These are phyloP conservation scores for Vulpes ferrilata DNA, from an alignment of 2,113 vertebrate genomes.

Conservation along the genomic window DNA sequence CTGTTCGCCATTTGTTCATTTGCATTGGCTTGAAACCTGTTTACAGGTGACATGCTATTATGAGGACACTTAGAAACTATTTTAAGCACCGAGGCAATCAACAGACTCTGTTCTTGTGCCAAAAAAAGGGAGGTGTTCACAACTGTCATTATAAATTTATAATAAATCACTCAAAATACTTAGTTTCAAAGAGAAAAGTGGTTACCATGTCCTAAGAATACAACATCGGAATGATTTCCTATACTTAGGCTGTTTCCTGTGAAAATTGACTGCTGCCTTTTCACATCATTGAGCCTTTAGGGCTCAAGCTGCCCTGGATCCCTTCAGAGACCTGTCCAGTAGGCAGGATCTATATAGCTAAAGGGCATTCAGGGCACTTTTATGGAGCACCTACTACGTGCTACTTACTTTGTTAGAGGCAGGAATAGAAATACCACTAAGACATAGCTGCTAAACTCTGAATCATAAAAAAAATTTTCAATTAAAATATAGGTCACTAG, in stretches of 20 bases:
- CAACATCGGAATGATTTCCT: slow-evolving; percentile 79
- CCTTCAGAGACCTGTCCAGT: neutral
- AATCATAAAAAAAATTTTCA: neutral
- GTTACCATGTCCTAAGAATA: slow-evolving; percentile 78
- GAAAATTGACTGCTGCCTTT: slow-evolving; percentile 63
- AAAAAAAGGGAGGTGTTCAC: slow-evolving; percentile 72
- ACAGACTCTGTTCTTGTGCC: slow-evolving; percentile 81
- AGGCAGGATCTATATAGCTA: neutral
- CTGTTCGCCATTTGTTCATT: slow-evolving; percentile 88
- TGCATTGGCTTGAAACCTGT: slow-evolving; percentile 86
- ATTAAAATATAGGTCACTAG: neutral
- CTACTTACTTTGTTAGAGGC: neutral
- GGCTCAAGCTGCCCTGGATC: neutral
- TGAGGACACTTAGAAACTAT: slow-evolving; percentile 87
- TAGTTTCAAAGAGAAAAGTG: slow-evolving; percentile 80
- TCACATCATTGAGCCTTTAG: slow-evolving; percentile 57
- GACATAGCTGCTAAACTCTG: neutral
- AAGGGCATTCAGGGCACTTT: fast-evolving
- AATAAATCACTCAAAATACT: slow-evolving; percentile 85
- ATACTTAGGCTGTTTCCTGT: slow-evolving; percentile 63
- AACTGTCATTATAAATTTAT: slow-evolving; percentile 85
- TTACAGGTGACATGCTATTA: slow-evolving; percentile 89
- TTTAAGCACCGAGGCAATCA: slow-evolving; percentile 84
- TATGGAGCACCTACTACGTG: neutral
- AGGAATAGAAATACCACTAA: neutral